Percentiles rank a stretch among this genome's conserved stretches.
phyloP scores from a whole-genome alignment of 1,140 invertebrate species.

The Eupristina koningsbergeri region DNA sequence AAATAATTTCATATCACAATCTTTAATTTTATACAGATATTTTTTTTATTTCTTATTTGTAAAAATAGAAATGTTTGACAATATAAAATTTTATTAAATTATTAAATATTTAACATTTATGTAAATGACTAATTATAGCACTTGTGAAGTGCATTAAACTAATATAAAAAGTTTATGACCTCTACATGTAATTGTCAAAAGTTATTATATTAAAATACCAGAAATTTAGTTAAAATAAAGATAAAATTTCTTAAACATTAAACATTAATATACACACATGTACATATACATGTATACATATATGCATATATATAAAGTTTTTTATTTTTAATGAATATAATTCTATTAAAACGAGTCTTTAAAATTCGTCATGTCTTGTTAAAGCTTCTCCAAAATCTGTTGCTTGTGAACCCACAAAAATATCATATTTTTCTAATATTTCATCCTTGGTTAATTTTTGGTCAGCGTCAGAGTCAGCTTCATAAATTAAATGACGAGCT shows the following conservation, averaged over 20 bases:
- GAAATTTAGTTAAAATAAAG: conserved; percentile 26
- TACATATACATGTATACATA: conserved; percentile 35
- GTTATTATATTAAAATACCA: conserved; percentile 8
- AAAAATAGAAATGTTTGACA: conserved; percentile 39
- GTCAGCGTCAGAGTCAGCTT: conserved; percentile 93
- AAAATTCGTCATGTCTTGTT: conserved; percentile 95
- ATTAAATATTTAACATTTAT: conserved; percentile 37
- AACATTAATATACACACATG: conserved; percentile 36
- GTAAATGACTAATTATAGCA: conserved; percentile 13
- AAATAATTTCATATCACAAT: neutral
- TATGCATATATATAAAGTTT: conserved; percentile 29
- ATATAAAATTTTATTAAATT: conserved; percentile 21
- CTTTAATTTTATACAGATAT: conserved; percentile 29
- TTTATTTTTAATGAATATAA: neutral
- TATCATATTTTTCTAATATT: conserved; percentile 95
- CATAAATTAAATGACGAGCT: conserved; percentile 94
- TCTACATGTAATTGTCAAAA: neutral
- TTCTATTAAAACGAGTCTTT: conserved; percentile 58
- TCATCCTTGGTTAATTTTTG: conserved; percentile 92
- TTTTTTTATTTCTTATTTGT: conserved; percentile 22
- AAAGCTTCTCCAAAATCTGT: conserved; percentile 98
- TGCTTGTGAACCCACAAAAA: conserved; percentile 98
- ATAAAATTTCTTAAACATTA: conserved; percentile 20
- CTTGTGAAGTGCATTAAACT: neutral
- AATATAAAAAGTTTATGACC: neutral